phyloP scores from a whole-genome alignment of 2,888 invertebrate genomes.

The Lottia scabra region DNA sequence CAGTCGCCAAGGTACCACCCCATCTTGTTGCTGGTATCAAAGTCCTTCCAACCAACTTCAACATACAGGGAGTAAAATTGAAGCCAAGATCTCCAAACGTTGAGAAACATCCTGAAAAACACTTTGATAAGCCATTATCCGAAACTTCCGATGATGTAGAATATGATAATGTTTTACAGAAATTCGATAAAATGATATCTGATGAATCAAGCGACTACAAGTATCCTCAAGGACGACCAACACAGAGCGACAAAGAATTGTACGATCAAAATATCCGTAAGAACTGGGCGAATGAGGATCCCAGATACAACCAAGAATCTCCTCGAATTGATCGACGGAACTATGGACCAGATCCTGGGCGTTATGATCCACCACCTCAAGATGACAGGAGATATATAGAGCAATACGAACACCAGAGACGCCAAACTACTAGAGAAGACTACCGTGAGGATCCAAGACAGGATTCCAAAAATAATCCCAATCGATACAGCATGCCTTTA shows the following conservation, averaged over 20 bases:
- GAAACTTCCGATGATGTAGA: not conserved
- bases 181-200: not conserved
- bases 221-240: not conserved
- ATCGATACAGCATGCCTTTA: conserved; percentile 13
- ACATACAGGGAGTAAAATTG: conserved; percentile 26
- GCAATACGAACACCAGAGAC: conserved; percentile 9
- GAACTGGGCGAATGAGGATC: not conserved
- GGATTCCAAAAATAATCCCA: not conserved
- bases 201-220: not conserved
- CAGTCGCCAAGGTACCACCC: conserved; percentile 61
- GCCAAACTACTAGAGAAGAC: not conserved
- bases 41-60: conserved; percentile 51
- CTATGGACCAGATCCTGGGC: not conserved
- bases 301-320: not conserved
- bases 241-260: not conserved
- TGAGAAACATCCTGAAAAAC: conserved; percentile 18
- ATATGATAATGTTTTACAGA: not conserved
- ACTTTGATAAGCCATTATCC: not conserved
- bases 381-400: conserved; percentile 25
- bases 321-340: not conserved
- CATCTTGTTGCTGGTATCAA: conserved; percentile 57
- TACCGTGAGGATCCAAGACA: not conserved
- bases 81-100: conserved; percentile 26
- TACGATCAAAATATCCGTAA: not conserved
- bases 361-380: not conserved